phyloP scores from a whole-genome alignment of 2,888 invertebrate genomes.

The Tinea pellionella region DNA sequence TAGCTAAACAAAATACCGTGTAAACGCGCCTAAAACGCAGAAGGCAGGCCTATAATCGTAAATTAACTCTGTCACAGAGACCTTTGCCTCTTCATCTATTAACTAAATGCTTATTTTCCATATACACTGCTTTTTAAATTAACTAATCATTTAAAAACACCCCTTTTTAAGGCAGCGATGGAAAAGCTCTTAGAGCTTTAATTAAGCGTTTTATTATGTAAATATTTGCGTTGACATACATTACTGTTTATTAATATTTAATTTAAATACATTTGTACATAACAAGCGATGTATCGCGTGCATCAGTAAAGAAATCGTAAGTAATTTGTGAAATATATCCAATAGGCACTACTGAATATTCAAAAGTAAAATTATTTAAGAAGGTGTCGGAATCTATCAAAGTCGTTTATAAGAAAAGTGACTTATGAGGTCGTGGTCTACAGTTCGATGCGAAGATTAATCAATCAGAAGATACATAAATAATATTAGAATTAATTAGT shows the following conservation, averaged over 20 bases:
- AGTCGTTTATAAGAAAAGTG: neutral
- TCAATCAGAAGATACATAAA: neutral
- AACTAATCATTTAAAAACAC: neutral
- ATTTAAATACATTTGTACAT: too few species aligned
- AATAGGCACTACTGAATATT: neutral
- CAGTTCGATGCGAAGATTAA: neutral
- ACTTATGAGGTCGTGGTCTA: neutral
- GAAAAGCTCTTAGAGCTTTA: too few species aligned
- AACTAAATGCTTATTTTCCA: neutral
- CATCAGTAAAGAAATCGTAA: neutral
- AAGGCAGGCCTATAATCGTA: neutral
- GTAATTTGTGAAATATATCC: neutral
- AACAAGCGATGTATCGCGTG: neutral
- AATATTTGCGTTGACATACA: too few species aligned
- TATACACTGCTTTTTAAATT: neutral
- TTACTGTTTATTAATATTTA: too few species aligned
- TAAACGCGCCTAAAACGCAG: neutral
- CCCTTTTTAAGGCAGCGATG: too few species aligned
- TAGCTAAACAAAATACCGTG: neutral
- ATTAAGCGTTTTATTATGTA: too few species aligned
- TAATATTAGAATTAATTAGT: neutral
- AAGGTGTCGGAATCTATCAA: neutral
- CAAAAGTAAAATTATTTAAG: neutral
- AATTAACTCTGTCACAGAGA: neutral
- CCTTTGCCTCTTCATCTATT: neutral